Evolutionary conservation across 92 coral and sea anemone genomes (phyloP).

Genomic region (Plumapathes pennacea): DNA sequence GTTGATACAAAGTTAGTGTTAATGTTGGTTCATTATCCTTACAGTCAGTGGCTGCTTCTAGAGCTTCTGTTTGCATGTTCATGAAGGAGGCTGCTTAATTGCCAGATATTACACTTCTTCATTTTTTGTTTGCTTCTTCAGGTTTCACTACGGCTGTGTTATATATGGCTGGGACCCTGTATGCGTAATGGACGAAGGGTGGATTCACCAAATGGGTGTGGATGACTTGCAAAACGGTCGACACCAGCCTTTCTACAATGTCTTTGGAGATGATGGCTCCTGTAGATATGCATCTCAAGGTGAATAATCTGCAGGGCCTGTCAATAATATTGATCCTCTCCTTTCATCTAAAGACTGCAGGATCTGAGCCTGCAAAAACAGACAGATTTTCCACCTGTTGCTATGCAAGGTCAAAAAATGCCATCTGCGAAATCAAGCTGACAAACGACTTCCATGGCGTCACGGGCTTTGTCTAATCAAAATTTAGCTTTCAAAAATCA

Average conservation of each 20-base stretch:
- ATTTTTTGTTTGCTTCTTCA: slow-evolving; percentile 6
- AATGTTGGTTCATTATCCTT: not conserved
- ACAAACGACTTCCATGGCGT: no score
- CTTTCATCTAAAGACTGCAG: not conserved
- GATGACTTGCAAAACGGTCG: slow-evolving; percentile 74
- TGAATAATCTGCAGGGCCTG: slow-evolving; percentile 24
- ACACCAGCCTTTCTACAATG: slow-evolving; percentile 88
- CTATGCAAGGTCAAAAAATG: no score
- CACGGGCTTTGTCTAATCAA: no score
- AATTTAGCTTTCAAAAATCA: no score
- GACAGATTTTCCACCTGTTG: no score
- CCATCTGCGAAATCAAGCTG: no score
- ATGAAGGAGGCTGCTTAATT: not conserved
- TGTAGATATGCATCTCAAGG: slow-evolving; percentile 86
- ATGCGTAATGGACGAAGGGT: slow-evolving; percentile 77
- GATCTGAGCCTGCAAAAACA: no score
- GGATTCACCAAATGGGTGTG: slow-evolving; percentile 92
- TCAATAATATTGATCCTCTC: not conserved
- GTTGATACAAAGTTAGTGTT: not conserved
- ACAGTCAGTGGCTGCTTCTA: not conserved
- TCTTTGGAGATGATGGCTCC: slow-evolving; percentile 87
- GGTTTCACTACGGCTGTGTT: slow-evolving; percentile 90
- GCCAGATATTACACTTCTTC: not conserved
- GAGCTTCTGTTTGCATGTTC: not conserved
- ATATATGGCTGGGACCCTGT: slow-evolving; percentile 91